Conservation (phyloP, 1,140 invertebrate species). For the Leucophenga varia region DNA sequence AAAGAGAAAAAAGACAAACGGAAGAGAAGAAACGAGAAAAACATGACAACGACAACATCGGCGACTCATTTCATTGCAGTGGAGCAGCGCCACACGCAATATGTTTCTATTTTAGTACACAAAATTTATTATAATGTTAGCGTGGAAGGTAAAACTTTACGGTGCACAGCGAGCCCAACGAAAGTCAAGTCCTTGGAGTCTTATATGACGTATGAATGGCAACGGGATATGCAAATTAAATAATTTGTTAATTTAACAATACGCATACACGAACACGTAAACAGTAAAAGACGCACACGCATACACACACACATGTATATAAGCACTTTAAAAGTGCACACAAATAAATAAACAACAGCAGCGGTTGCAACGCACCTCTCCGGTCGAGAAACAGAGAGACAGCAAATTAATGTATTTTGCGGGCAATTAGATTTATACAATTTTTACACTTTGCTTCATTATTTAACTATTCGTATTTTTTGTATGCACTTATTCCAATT, state of each 20-base stretch:
- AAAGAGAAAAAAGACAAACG: slow-evolving; percentile 12
- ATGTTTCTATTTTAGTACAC: slow-evolving; percentile 40
- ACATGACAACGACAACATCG: slow-evolving; percentile 21
- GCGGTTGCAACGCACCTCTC: too few relatives aligned
- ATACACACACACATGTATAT: background rate
- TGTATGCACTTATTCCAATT: too few relatives aligned
- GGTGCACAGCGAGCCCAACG: slow-evolving; percentile 12
- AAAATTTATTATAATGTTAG: slow-evolving; percentile 28
- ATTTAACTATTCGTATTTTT: too few relatives aligned
- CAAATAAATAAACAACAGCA: too few relatives aligned
- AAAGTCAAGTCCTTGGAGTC: slow-evolving; percentile 15
- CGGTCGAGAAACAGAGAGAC: too few relatives aligned
- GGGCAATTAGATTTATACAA: too few relatives aligned
- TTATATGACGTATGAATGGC: slow-evolving; percentile 3
- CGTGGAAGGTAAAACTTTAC: slow-evolving; percentile 24
- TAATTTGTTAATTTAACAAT: too few relatives aligned
- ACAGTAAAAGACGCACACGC: slow-evolving; percentile 9
- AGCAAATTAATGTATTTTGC: too few relatives aligned
- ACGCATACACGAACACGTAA: background rate
- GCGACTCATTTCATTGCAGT: slow-evolving; percentile 6
- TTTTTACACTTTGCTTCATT: too few relatives aligned
- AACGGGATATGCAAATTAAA: slow-evolving; percentile 23
- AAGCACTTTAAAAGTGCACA: too few relatives aligned
- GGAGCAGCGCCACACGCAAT: slow-evolving; percentile 29
- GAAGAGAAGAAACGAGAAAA: slow-evolving; percentile 22